A percentile compares a stretch with the other conserved stretches of the same genome.
These are phyloP conservation scores for Netelia melanura DNA, from an alignment of 2,888 invertebrate species.

Conservation along the genomic window DNA sequence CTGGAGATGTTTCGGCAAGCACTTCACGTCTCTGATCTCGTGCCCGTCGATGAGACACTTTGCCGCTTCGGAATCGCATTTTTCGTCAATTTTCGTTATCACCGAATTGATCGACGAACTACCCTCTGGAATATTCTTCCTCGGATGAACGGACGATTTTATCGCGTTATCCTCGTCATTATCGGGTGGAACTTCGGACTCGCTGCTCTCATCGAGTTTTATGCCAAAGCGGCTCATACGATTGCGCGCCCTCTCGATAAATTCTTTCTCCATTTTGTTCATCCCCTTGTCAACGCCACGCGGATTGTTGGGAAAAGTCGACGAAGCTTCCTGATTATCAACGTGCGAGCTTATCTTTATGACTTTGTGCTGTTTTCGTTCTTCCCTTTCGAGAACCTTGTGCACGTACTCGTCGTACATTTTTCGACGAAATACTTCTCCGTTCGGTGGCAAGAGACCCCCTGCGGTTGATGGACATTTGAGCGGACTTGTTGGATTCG, in stretches of 20 bases:
- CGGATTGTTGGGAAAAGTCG: conserved; percentile 58
- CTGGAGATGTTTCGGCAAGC: conserved; percentile 91
- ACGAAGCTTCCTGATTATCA: conserved; percentile 72
- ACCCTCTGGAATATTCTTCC: conserved; percentile 83
- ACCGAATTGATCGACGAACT: conserved; percentile 68
- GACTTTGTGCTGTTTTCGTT: conserved; percentile 92
- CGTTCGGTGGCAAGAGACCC: conserved; percentile 85
- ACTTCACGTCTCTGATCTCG: conserved; percentile 87
- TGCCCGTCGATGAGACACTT: conserved; percentile 89
- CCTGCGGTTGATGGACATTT: conserved; percentile 67
- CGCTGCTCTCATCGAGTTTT: conserved; percentile 87
- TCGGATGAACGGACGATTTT: conserved; percentile 65
- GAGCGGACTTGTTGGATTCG: conserved; percentile 14
- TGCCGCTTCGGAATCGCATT: conserved; percentile 80
- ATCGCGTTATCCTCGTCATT: conserved; percentile 79
- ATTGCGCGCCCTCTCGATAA: conserved; percentile 91
- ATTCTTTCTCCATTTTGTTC: conserved; percentile 90
- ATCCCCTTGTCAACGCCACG: conserved; percentile 61
- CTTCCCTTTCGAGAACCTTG: conserved; percentile 92
- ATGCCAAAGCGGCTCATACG: conserved; percentile 90
- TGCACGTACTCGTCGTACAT: conserved; percentile 94
- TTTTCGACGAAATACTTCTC: conserved; percentile 90
- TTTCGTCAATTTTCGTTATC: conserved; percentile 82
- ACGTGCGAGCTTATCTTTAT: conserved; percentile 90
- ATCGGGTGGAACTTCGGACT: conserved; percentile 70